Evolutionary conservation across 2,888 invertebrate species (phyloP).

Genomic region (Antheraea yamamai): DNA sequence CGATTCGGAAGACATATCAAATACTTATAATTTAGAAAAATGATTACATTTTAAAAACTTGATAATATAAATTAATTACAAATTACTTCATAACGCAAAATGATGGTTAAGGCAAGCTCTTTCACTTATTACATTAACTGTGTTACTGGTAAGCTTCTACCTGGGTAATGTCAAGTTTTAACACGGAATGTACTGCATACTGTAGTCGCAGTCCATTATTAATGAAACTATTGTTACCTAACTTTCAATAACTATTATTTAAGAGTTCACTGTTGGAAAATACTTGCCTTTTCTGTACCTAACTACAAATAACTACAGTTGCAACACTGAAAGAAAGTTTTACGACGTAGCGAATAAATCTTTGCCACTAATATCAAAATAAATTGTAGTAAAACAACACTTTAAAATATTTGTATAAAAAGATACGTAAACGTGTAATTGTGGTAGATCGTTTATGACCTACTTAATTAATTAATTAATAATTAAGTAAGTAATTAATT

Average conservation of each 20-base stretch:
- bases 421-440: too few relatives aligned
- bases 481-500: too few relatives aligned
- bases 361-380: not conserved
- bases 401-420: too few relatives aligned
- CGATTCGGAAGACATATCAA: constrained; percentile 32
- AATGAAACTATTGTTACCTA: constrained; percentile 10
- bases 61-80: too few relatives aligned
- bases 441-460: too few relatives aligned
- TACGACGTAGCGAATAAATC: not conserved
- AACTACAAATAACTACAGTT: not conserved
- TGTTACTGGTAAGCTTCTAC: constrained; percentile 5
- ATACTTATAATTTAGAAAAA: constrained; percentile 13
- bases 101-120: not conserved
- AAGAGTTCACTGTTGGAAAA: not conserved
- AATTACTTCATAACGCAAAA: not conserved
- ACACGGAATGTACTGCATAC: constrained; percentile 48
- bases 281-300: not conserved
- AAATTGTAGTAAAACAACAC: too few relatives aligned
- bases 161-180: constrained; percentile 31
- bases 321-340: not conserved
- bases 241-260: constrained; percentile 1
- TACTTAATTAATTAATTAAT: too few relatives aligned
- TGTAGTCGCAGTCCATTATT: constrained; percentile 42
- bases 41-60: not conserved
- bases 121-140: not conserved